Conservation (phyloP, 2,888 invertebrate genomes). For the Yponomeuta cagnagella region DNA sequence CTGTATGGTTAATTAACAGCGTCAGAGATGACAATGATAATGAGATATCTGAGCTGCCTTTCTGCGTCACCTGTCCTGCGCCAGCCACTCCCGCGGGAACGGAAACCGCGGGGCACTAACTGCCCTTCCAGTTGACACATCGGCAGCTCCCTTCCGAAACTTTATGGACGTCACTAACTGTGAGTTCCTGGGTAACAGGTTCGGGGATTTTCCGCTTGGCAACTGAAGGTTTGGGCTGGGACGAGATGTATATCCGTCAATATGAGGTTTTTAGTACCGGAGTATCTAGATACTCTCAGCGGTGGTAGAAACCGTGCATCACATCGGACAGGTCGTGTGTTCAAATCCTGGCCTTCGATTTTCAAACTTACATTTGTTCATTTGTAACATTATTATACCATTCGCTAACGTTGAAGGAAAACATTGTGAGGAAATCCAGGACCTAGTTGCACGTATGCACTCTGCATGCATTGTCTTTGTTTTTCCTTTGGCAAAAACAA, state of each 20-base stretch:
- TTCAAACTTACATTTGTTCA: too few relatives aligned
- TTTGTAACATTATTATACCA: too few relatives aligned
- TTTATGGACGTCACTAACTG: constrained; percentile 54
- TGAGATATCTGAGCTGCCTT: neutral
- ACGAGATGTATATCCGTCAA: neutral
- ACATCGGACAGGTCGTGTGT: too few relatives aligned
- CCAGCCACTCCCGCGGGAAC: constrained; percentile 59
- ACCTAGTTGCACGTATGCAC: too few relatives aligned
- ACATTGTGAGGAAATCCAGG: too few relatives aligned
- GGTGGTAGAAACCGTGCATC: too few relatives aligned
- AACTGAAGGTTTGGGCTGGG: neutral
- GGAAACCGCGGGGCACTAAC: constrained; percentile 65
- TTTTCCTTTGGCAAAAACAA: too few relatives aligned
- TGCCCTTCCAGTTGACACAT: constrained; percentile 70
- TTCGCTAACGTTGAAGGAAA: too few relatives aligned
- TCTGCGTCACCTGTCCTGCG: constrained; percentile 20
- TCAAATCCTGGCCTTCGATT: too few relatives aligned
- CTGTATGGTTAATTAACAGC: too few relatives aligned
- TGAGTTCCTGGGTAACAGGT: constrained; percentile 40
- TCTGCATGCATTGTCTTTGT: too few relatives aligned
- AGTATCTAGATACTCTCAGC: neutral
- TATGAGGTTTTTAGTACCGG: neutral
- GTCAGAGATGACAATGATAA: too few relatives aligned
- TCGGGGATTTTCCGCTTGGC: constrained; percentile 38
- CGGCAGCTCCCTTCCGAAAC: constrained; percentile 62